A percentile compares a stretch with the other conserved stretches of the same genome.
Evolutionary conservation across 2,888 invertebrate genomes (phyloP).

Genomic region (Lottia scabra): DNA sequence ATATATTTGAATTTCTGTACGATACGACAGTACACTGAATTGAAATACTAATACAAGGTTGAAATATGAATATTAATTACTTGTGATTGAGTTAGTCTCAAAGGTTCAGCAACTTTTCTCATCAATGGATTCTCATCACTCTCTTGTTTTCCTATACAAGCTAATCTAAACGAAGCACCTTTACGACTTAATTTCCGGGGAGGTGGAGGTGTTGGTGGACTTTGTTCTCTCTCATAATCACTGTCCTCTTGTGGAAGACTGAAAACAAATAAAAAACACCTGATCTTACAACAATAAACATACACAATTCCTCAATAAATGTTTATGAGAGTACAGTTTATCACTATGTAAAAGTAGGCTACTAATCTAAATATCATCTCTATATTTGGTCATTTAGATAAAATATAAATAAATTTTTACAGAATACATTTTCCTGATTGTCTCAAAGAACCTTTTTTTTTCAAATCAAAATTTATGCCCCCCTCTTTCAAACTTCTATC

Average conservation of each 20-base stretch:
- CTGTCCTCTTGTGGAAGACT: slow-evolving; percentile 68
- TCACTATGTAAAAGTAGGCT: too few species aligned
- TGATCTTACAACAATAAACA: neutral
- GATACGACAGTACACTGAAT: neutral
- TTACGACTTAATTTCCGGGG: slow-evolving; percentile 64
- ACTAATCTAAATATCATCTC: too few species aligned
- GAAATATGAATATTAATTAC: slow-evolving; percentile 47
- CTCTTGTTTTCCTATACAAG: slow-evolving; percentile 69
- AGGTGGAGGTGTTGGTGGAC: slow-evolving; percentile 71
- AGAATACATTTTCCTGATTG: too few species aligned
- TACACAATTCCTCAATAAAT: too few species aligned
- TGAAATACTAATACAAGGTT: neutral
- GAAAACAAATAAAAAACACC: slow-evolving; percentile 14
- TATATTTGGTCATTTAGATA: too few species aligned
- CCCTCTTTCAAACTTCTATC: too few species aligned
- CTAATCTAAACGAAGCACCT: slow-evolving; percentile 66
- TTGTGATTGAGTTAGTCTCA: slow-evolving; percentile 77
- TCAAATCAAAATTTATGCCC: too few species aligned
- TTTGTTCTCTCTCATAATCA: slow-evolving; percentile 73
- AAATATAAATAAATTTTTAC: too few species aligned
- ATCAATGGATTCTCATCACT: slow-evolving; percentile 72
- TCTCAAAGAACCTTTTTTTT: too few species aligned
- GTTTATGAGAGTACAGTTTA: too few species aligned
- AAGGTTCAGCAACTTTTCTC: slow-evolving; percentile 75
- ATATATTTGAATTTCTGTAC: neutral